Evolutionary conservation across 2,797 vertebrate genomes (phyloP).

Genomic region (Taeniopygia guttata): DNA sequence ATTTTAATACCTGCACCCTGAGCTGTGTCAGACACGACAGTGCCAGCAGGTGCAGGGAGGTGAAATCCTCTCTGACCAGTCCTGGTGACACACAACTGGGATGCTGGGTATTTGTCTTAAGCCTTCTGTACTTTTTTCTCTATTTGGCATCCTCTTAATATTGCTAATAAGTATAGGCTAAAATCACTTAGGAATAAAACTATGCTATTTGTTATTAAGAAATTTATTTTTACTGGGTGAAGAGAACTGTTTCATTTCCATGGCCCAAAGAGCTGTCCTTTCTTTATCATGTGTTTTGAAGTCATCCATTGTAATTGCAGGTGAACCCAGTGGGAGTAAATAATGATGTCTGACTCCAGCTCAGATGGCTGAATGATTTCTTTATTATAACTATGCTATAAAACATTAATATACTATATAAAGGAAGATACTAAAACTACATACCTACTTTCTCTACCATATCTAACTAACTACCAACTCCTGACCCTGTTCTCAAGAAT

Average conservation of each 20-base stretch:
- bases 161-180: not conserved
- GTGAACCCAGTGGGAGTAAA: no score
- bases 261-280: not conserved
- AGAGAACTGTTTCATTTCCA: not conserved
- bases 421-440: no score
- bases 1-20: no score
- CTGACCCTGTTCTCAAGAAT: no score
- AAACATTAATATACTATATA: no score
- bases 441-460: no score
- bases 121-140: not conserved
- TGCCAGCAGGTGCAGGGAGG: not conserved
- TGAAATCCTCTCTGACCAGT: not conserved
- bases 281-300: not conserved
- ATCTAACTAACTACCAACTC: no score
- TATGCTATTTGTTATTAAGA: not conserved
- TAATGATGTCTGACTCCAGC: no score
- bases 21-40: not conserved
- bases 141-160: not conserved
- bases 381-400: no score
- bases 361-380: no score
- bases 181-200: not conserved
- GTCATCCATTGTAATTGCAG: not conserved
- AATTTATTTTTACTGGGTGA: not conserved
- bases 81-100: not conserved
- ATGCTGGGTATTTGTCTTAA: not conserved